Evolutionary conservation across 2,113 vertebrate species (phyloP).

Genomic region (Myotis lucifugus): DNA sequence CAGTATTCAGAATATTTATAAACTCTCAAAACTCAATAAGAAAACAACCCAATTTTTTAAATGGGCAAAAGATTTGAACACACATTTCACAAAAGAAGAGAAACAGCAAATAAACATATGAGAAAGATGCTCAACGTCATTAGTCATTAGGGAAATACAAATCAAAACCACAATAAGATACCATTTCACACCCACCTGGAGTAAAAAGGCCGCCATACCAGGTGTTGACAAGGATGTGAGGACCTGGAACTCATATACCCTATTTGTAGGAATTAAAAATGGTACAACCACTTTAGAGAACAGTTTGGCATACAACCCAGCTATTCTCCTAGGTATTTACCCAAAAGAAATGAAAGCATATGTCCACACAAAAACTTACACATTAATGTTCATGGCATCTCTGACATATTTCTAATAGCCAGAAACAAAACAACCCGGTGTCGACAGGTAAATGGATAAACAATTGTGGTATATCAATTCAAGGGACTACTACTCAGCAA

Average conservation of each 20-base stretch:
- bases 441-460: neutral
- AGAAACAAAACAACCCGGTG: neutral
- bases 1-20: neutral
- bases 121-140: neutral
- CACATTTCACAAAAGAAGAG: slow-evolving; percentile 17
- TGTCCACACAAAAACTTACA: neutral
- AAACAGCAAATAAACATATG: neutral
- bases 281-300: neutral
- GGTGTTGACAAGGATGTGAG: neutral
- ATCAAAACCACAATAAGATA: neutral
- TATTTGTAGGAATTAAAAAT: neutral
- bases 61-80: neutral
- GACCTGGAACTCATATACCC: neutral
- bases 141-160: neutral
- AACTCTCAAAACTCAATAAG: neutral
- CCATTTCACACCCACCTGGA: neutral
- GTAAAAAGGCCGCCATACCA: neutral
- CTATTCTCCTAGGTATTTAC: neutral
- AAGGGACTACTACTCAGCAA: neutral
- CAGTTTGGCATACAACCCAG: neutral
- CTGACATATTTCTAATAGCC: neutral
- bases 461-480: neutral
- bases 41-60: slow-evolving; percentile 37
- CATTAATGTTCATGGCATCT: neutral
- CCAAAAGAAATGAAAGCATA: neutral